Percentiles rank a stretch among this genome's conserved stretches.
These are phyloP conservation scores for Apogon hyalosoma DNA, from an alignment of 2,797 vertebrate genomes.

Conservation along the genomic window DNA sequence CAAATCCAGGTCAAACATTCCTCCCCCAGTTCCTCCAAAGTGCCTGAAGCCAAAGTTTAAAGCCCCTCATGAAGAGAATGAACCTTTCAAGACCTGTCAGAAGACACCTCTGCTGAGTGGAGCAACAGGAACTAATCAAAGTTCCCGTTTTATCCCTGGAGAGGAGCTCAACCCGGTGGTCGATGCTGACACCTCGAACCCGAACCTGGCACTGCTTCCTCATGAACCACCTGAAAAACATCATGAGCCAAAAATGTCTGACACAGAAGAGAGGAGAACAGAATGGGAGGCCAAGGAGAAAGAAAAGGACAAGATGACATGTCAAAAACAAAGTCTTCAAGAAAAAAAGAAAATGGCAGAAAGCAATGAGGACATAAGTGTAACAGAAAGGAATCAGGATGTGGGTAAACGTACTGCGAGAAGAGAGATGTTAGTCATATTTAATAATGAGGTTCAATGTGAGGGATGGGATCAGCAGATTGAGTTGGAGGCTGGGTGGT, in stretches of 20 bases:
- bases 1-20: background rate
- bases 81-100: background rate
- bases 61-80: background rate
- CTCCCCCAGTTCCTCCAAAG: constrained; percentile 12
- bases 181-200: too few relatives aligned
- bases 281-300: too few relatives aligned
- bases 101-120: background rate
- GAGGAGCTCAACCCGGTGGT: background rate
- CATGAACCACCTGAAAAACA: background rate
- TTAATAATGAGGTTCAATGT: background rate
- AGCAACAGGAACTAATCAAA: background rate
- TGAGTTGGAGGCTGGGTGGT: too few relatives aligned
- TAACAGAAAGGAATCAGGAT: background rate
- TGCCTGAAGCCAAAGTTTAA: too few relatives aligned
- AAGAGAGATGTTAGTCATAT: background rate
- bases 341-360: background rate
- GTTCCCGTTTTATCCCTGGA: too few relatives aligned
- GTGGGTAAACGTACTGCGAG: background rate
- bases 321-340: background rate
- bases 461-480: too few relatives aligned
- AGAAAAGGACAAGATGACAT: too few relatives aligned
- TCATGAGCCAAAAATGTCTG: background rate
- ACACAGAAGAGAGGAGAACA: background rate
- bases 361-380: background rate
- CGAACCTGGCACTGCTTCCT: background rate